Evolutionary conservation across 2,797 vertebrate genomes (phyloP).

Genomic region (Serranus cabrilla): DNA sequence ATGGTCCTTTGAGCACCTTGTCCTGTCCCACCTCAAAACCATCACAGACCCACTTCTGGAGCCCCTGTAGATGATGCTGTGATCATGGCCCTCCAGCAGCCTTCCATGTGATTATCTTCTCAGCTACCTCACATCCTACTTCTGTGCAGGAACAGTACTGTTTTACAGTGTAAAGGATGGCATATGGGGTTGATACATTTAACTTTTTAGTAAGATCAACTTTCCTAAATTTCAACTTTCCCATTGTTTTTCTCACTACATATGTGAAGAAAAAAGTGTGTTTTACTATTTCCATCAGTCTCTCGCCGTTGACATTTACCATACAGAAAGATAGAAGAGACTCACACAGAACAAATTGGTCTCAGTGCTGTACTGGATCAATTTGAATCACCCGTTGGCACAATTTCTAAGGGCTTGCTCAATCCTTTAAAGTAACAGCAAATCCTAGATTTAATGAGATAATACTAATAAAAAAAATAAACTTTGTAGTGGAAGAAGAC

Average conservation of each 20-base stretch:
- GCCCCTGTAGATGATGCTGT: too few relatives aligned
- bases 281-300: constrained; percentile 8
- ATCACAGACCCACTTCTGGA: background rate
- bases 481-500: background rate
- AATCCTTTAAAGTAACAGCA: constrained; percentile 26
- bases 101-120: too few relatives aligned
- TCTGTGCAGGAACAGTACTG: background rate
- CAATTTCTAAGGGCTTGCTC: background rate
- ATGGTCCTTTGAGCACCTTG: background rate
- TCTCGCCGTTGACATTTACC: constrained; percentile 8
- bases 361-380: constrained; percentile 35
- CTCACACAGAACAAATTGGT: constrained; percentile 43
- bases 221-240: background rate
- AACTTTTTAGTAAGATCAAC: constrained; percentile 1
- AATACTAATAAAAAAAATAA: constrained; percentile 2
- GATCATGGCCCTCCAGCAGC: too few relatives aligned
- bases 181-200: background rate
- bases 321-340: constrained; percentile 22
- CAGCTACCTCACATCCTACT: background rate
- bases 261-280: background rate
- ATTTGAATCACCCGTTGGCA: constrained; percentile 16
- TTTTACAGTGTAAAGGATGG: background rate
- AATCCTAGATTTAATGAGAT: constrained; percentile 15
- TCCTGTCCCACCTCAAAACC: background rate
- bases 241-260: background rate